phyloP scores from a whole-genome alignment of 2,888 invertebrate species.

The Chrysomela aeneicollis region DNA sequence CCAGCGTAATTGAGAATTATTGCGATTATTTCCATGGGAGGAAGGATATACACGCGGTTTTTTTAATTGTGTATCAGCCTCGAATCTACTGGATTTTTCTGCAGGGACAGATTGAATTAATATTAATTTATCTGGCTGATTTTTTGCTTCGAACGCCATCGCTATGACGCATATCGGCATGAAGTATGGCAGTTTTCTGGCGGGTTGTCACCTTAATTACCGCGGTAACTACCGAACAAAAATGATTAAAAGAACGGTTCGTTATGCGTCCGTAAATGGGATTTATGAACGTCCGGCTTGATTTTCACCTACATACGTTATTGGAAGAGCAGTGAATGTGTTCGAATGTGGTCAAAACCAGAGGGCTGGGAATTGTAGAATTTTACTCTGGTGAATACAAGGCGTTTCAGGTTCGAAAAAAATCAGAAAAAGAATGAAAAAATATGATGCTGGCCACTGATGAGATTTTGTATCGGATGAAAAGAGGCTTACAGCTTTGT shows the following conservation, averaged over 20 bases:
- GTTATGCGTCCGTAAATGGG: slow-evolving; percentile 30
- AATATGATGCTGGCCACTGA: no score
- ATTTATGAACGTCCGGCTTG: slow-evolving; percentile 34
- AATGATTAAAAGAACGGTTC: slow-evolving; percentile 44
- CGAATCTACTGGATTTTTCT: slow-evolving; percentile 56
- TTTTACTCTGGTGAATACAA: background rate
- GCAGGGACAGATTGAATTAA: slow-evolving; percentile 59
- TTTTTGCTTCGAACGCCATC: slow-evolving; percentile 45
- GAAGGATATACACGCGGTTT: slow-evolving; percentile 42
- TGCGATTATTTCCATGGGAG: slow-evolving; percentile 56
- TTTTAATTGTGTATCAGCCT: slow-evolving; percentile 49
- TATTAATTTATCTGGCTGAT: slow-evolving; percentile 56
- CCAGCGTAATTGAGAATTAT: slow-evolving; percentile 57
- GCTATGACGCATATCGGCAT: slow-evolving; percentile 35
- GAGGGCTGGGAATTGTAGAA: background rate
- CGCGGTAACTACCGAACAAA: slow-evolving; percentile 37
- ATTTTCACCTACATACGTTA: slow-evolving; percentile 38
- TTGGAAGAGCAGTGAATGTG: slow-evolving; percentile 12
- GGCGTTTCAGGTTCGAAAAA: no score
- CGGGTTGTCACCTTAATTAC: slow-evolving; percentile 41
- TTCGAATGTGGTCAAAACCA: background rate
- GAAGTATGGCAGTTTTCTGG: slow-evolving; percentile 38
- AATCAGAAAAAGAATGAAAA: no score
- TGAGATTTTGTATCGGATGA: no score
- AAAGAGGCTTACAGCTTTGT: no score